Conservation (phyloP, 2,113 vertebrate genomes). For the Cardinalis cardinalis region DNA sequence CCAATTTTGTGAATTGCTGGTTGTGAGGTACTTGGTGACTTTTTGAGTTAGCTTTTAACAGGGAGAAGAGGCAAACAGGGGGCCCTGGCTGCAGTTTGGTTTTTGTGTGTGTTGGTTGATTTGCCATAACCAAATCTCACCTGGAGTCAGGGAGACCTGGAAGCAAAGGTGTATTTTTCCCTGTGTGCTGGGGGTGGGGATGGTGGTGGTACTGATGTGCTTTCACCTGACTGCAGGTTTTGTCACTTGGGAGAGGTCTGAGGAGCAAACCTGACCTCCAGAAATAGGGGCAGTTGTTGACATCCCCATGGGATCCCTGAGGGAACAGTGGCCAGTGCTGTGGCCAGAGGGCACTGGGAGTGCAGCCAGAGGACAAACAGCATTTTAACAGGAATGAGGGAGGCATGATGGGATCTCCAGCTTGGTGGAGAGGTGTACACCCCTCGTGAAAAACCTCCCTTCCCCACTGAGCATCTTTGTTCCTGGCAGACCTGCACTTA, state of each 20-base stretch:
- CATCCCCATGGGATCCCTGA: not conserved
- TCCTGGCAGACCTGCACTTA: not conserved
- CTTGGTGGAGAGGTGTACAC: rapidly evolving
- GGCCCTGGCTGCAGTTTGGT: not conserved
- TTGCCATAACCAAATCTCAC: not conserved
- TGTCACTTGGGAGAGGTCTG: not conserved
- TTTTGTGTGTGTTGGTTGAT: not conserved
- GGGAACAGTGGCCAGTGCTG: rapidly evolving
- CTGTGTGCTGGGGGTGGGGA: not conserved
- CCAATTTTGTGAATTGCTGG: not conserved
- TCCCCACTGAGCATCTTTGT: not conserved
- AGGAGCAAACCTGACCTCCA: not conserved
- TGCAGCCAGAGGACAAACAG: not conserved
- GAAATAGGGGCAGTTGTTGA: not conserved
- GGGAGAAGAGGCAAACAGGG: not conserved
- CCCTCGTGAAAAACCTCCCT: not conserved
- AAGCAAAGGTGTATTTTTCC: not conserved
- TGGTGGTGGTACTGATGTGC: rapidly evolving
- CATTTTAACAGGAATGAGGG: not conserved
- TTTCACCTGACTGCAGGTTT: not conserved
- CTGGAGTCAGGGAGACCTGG: rapidly evolving
- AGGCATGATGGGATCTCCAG: not conserved
- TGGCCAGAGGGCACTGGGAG: not conserved
- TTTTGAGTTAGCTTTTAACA: rapidly evolving
- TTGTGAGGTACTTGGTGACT: not conserved